These are phyloP conservation scores for Drosophila mimetica DNA, from an alignment of 2,888 invertebrate genomes.

Conservation along the genomic window DNA sequence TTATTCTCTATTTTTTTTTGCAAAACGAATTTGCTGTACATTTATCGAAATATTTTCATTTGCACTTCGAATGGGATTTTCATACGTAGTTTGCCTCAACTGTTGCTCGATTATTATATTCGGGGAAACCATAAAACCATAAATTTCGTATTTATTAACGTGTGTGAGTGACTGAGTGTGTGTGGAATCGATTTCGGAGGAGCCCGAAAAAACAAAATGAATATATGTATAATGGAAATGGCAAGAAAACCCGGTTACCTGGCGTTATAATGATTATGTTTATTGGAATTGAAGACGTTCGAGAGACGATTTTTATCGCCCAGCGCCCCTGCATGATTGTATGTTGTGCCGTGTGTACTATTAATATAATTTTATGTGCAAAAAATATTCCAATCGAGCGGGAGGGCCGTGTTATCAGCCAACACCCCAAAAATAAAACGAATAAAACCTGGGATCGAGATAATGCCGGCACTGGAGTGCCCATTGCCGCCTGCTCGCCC, in stretches of 20 bases:
- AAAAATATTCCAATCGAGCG: slow-evolving; percentile 42
- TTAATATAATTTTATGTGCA: slow-evolving; percentile 40
- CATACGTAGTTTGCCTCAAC: slow-evolving; percentile 14
- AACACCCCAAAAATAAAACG: slow-evolving; percentile 40
- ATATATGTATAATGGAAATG: not conserved
- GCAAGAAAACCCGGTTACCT: slow-evolving; percentile 1
- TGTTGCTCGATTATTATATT: slow-evolving; percentile 24
- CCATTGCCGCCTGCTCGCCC: not conserved
- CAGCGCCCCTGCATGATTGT: slow-evolving; percentile 1
- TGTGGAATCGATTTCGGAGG: slow-evolving; percentile 24
- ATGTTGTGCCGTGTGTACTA: slow-evolving; percentile 32
- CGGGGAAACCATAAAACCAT: slow-evolving; percentile 53
- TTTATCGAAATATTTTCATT: slow-evolving; percentile 25
- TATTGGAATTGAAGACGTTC: slow-evolving; percentile 40
- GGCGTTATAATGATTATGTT: slow-evolving; percentile 45
- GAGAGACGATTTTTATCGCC: slow-evolving; percentile 42
- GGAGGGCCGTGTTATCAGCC: slow-evolving; percentile 37
- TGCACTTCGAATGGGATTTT: slow-evolving; percentile 19
- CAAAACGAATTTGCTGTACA: not conserved
- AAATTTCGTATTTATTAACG: slow-evolving; percentile 45
- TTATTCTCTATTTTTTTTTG: slow-evolving; percentile 8
- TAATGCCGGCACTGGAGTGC: slow-evolving; percentile 22
- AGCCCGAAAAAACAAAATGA: slow-evolving; percentile 13
- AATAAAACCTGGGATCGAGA: slow-evolving; percentile 28
- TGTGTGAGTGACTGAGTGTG: slow-evolving; percentile 7